Percentiles rank a stretch among this genome's conserved stretches.
Conservation (phyloP, 2,113 vertebrate species). For the Eretmochelys imbricata region DNA sequence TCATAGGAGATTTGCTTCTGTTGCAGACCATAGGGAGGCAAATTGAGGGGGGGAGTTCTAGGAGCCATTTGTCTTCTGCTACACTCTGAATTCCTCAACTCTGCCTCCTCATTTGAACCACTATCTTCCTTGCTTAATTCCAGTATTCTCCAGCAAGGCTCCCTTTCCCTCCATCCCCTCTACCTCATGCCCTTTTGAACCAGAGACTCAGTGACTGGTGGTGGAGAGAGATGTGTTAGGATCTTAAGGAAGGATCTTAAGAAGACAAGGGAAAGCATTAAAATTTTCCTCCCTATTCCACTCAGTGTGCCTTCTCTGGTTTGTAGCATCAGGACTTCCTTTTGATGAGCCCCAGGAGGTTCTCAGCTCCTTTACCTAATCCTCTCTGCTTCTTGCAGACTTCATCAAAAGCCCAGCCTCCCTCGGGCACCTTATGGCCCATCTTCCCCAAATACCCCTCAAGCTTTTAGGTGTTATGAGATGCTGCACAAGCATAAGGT, state of each 20-base stretch:
- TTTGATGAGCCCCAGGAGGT: background rate
- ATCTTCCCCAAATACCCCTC: background rate
- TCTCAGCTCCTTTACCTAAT: background rate
- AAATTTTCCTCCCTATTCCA: background rate
- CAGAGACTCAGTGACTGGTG: background rate
- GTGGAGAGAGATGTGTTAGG: background rate
- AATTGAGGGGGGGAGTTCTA: too few relatives aligned
- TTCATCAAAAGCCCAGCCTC: background rate
- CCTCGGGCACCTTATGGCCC: background rate
- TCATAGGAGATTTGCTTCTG: too few relatives aligned
- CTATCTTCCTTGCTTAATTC: too few relatives aligned
- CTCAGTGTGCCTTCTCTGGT: background rate
- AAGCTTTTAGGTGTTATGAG: background rate
- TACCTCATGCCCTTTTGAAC: background rate
- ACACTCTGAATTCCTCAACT: too few relatives aligned
- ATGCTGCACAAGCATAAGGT: background rate
- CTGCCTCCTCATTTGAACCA: too few relatives aligned
- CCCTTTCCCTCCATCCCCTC: background rate
- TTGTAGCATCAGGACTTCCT: background rate
- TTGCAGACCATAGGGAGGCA: too few relatives aligned
- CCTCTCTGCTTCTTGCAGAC: background rate
- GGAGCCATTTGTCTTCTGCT: too few relatives aligned
- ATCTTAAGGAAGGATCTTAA: background rate
- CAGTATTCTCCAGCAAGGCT: too few relatives aligned
- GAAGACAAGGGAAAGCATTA: background rate